Conservation (phyloP, 2,113 vertebrate species). For the Meriones unguiculatus region DNA sequence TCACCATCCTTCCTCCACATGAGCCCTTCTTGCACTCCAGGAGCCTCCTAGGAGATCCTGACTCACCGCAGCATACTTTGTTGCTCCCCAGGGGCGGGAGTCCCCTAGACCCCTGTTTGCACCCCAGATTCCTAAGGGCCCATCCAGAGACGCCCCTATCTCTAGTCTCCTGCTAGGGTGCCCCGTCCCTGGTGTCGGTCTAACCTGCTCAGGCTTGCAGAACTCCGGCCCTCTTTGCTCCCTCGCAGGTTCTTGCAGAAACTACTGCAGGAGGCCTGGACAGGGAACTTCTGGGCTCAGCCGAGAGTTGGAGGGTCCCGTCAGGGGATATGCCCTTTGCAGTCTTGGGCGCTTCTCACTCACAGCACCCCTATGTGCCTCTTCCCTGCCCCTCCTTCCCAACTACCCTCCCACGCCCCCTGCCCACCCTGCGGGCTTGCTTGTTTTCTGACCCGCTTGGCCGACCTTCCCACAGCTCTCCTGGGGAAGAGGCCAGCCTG, state of each 20-base stretch:
- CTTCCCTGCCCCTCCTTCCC: background rate
- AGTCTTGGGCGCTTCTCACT: background rate
- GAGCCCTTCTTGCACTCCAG: background rate
- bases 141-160: background rate
- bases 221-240: background rate
- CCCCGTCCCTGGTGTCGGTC: background rate
- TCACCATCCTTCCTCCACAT: background rate
- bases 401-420: background rate
- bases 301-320: background rate
- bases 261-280: background rate
- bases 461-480: constrained; percentile 69
- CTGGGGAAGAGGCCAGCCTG: constrained; percentile 65
- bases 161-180: background rate
- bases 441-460: constrained; percentile 66
- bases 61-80: background rate
- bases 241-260: background rate
- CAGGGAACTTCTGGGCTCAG: background rate
- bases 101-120: background rate
- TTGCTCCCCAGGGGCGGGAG: background rate
- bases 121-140: background rate
- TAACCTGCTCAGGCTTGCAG: constrained; percentile 39
- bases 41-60: background rate
- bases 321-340: background rate
- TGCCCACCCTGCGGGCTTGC: background rate
- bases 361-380: background rate